Evolutionary conservation across 1,140 invertebrate genomes (phyloP).

Genomic region (Papilio xuthus): DNA sequence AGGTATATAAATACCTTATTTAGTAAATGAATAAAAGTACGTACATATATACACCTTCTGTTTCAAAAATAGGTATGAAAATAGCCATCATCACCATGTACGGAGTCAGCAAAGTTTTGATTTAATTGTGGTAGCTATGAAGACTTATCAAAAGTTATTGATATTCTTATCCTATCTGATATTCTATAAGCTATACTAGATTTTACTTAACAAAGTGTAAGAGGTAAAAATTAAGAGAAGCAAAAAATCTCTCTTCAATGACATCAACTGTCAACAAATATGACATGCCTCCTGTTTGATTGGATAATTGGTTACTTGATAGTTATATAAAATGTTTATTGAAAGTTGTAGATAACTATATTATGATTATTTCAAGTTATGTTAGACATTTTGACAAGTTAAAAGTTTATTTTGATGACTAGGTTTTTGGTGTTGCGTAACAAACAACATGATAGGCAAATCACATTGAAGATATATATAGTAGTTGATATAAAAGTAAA

Average conservation of each 20-base stretch:
- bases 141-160: too few relatives aligned
- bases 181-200: not conserved
- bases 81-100: too few relatives aligned
- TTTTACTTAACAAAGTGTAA: conserved; percentile 24
- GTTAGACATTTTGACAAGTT: not conserved
- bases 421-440: not conserved
- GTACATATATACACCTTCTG: too few relatives aligned
- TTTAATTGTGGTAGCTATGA: too few relatives aligned
- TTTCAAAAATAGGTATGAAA: too few relatives aligned
- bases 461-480: too few relatives aligned
- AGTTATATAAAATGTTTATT: conserved; percentile 12
- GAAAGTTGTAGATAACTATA: conserved; percentile 1
- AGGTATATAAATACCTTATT: too few relatives aligned
- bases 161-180: too few relatives aligned
- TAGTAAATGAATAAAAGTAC: too few relatives aligned
- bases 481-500: too few relatives aligned
- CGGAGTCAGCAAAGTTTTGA: too few relatives aligned
- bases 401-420: conserved; percentile 24
- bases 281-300: not conserved
- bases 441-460: not conserved
- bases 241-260: not conserved
- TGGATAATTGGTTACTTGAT: not conserved
- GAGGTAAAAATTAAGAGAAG: not conserved
- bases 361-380: not conserved
- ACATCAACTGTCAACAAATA: not conserved